Base-by-base conservation (phyloP, 2,113 vertebrate genomes). In the Psilopsiagon aurifrons region DNA sequence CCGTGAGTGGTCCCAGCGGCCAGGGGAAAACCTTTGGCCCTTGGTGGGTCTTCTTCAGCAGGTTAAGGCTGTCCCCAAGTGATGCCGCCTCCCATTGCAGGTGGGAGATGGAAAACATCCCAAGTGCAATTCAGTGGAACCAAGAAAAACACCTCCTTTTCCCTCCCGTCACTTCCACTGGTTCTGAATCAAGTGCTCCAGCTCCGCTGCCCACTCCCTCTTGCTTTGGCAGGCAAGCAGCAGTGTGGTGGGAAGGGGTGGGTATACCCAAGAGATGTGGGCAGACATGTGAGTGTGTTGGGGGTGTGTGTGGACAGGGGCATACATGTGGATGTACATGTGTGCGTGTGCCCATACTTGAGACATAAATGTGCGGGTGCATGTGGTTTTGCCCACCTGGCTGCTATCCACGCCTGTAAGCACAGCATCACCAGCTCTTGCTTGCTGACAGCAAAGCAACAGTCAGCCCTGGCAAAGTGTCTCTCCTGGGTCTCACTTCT, bases 291-390 rank as follows among this genome's bases (percentile, higher is more conserved):
- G 37, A 24, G 9, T 39, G 0, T 28, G 43, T 23, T 1, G 2
- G 67, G 11, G 41, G 33, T 0, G 2, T 0, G 0, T 20, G 47
- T 46, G 43, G 66, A 27, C 7, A 51, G 52, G 33, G 33, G 14
- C 0, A 0, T 49, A 43, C 19, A 1, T 20, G 14, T 39, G 55
- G 13, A 24, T 0, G 2, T 20, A 68, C 14, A 1, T 1, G 1
- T 63, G 47, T n/a, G 23, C 49, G 14, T 60, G 55, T 14, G 25
- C 54, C 76, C 63, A 7, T n/a, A 46, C 4, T 7, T 64, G 63
- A 63, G 62, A 49, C 31, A 10, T 2, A 17, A 68, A 33, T 11
- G n/a, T 22, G 46, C 59, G 51, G 41, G n/a, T 57, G 41, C 29
- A 3, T 2, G 31, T 82, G 75, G 44, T 54, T 88, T 85, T 78